Base-by-base conservation (phyloP, 1,140 invertebrate species). In the Rhopalosiphum padi region DNA sequence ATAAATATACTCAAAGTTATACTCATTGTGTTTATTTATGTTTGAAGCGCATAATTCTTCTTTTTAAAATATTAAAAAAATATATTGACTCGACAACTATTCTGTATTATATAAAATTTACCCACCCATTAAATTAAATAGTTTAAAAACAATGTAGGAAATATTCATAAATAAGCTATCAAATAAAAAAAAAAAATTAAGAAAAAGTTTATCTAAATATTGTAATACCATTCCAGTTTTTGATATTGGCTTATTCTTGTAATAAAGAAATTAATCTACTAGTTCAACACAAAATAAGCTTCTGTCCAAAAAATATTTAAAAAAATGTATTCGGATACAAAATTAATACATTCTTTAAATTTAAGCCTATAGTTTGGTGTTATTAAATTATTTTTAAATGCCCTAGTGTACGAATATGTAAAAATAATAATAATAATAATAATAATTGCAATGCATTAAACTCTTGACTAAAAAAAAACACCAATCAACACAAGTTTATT, bases 381-480 rank as follows among this genome's bases (percentile, higher is more conserved):
- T 25, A 55, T 53, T 21, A 55, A 53, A 60, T 68, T 43, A 68
- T 90, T 60, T 90, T 55, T 30, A 60, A 90, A 90, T 90, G 55
- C 37, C 37, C 53, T 43, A 90, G 21, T 90, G 53, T 90, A 60
- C 1, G 18, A 60, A 60, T 43, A 43, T 11, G 23, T 60, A 90
- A 41, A 60, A 41, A 51, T 51, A 51, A 51, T 48, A 55, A 30
- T 30, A n/a, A 68, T 55, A 8, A 55, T 68, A 30, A 25, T n/a
- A 41, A 60, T 55, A 89, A 89, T 55, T 89, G 35, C 35, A 55
- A 55, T 55, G 88, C 11, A 41, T 68, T 90, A 55, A 90, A 90
- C 21, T 25, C 8, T 90, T 68, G 25, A 60, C 89, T 90, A 90
- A 90, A 90, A 90, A 90, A 90, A 90, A 90, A 90, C n/a, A 90